Percentiles rank a stretch among this genome's conserved stretches.
Conservation (phyloP, 2,888 invertebrate species). For the Acrobasis repandana region DNA sequence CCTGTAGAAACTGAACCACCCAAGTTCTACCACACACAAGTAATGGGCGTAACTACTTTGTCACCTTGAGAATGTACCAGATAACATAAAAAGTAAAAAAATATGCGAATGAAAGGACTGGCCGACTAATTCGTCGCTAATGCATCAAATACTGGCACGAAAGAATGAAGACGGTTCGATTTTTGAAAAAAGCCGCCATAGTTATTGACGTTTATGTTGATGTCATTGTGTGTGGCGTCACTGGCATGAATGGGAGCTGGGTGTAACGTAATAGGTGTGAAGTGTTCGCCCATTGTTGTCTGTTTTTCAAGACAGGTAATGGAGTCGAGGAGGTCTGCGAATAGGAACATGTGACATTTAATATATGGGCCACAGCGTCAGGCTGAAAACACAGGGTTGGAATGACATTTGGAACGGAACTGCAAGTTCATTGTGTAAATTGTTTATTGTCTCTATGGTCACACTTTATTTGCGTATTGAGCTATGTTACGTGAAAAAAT, state of each 20-base stretch:
- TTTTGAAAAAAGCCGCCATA: conserved; percentile 61
- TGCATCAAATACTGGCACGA: conserved; percentile 68
- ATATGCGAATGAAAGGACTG: conserved; percentile 59
- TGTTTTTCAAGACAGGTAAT: conserved; percentile 62
- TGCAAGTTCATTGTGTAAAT: conserved; percentile 7
- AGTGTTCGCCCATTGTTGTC: conserved; percentile 70
- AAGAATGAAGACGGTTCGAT: conserved; percentile 66
- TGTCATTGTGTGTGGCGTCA: conserved; percentile 78
- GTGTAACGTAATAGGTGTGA: conserved; percentile 80
- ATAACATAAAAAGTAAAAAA: conserved; percentile 56
- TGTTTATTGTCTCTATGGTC: not conserved
- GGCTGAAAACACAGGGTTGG: conserved; percentile 21
- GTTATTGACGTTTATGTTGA: conserved; percentile 76
- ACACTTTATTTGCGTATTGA: not conserved
- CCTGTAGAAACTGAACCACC: conserved; percentile 54
- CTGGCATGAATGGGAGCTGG: conserved; percentile 66
- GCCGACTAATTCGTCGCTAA: conserved; percentile 78
- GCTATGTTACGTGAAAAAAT: no score
- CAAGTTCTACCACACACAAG: conserved; percentile 74
- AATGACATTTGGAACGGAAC: conserved; percentile 25
- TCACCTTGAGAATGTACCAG: conserved; percentile 65
- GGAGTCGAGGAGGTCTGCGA: conserved; percentile 50
- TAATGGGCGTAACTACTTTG: conserved; percentile 75
- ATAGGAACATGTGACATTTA: conserved; percentile 47
- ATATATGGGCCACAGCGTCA: conserved; percentile 12